Evolutionary conservation across 1,140 invertebrate genomes (phyloP), one percentile per base, ranked within the genome.

Genomic region (Notospermus geniculatus): DNA sequence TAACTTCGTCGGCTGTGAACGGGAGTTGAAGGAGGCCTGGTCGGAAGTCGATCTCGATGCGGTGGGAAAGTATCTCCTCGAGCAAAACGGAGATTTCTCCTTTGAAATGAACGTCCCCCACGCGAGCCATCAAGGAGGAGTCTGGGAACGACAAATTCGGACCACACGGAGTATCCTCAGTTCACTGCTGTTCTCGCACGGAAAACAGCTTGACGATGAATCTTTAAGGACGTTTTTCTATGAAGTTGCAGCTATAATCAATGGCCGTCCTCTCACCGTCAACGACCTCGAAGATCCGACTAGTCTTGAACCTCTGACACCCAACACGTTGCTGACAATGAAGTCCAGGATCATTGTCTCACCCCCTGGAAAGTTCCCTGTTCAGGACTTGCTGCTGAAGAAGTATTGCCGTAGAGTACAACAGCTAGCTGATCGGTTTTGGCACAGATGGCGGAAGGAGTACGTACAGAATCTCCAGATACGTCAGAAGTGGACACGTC

Each of bases 61-160:
- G n/a, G n/a, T n/a, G n/a, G n/a, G n/a, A n/a, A n/a, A n/a, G n/a
- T n/a, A n/a, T n/a, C n/a, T n/a, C n/a, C n/a, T n/a, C n/a, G n/a
- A n/a, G n/a, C n/a, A n/a, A n/a, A n/a, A n/a, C n/a, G n/a, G n/a
- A n/a, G n/a, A n/a, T n/a, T n/a, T n/a, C n/a, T n/a, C n/a, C n/a
- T n/a, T n/a, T n/a, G n/a, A n/a, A n/a, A n/a, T n/a, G n/a, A n/a
- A n/a, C n/a, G 43, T 60, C 62, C 2, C 50, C 46, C 1, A n/a
- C n/a, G 64, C 15, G 54, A 60, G 13, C n/a, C n/a, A n/a, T n/a
- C n/a, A n/a, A n/a, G n/a, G n/a, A n/a, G n/a, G n/a, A n/a, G n/a
- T n/a, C n/a, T 74, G 69, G 72, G 72, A 74, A 43, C 53, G 70
- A 30, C 66, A 70, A 61, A 69, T 74, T 27, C 67, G 69, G 2